Evolutionary conservation across 2,113 vertebrate genomes (phyloP).

Genomic region (Pogona vitticeps): DNA sequence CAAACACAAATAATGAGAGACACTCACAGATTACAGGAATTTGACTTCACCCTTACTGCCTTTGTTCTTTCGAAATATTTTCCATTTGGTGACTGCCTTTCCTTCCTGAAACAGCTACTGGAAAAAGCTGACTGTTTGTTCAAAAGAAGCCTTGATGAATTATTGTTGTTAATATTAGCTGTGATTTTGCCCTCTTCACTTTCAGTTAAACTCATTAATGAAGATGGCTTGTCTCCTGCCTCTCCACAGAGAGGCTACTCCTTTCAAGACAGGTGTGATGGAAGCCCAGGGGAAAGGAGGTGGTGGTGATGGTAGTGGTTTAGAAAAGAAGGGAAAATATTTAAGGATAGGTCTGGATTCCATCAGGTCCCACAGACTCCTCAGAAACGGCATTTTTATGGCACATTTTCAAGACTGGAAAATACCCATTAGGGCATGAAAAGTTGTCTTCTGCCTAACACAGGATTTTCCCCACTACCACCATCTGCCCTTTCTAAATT

Average conservation of each 20-base stretch:
- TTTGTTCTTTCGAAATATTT: conserved; percentile 72
- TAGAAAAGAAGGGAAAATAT: neutral
- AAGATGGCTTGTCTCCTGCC: neutral
- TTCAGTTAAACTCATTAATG: conserved; percentile 28
- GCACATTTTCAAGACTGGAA: neutral
- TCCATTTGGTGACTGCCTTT: conserved; percentile 74
- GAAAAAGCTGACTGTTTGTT: conserved; percentile 62
- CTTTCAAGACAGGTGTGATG: conserved; percentile 14
- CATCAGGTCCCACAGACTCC: neutral
- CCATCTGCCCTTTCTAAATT: neutral
- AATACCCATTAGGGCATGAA: conserved; percentile 6
- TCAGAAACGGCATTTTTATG: conserved; percentile 11
- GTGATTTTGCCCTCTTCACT: conserved; percentile 35
- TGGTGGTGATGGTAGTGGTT: neutral
- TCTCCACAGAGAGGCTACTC: neutral
- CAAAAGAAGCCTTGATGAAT: conserved; percentile 45
- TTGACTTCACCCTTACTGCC: conserved; percentile 70
- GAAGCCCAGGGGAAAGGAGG: neutral
- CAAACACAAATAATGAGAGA: neutral
- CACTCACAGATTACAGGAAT: conserved; percentile 64
- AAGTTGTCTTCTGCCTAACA: neutral
- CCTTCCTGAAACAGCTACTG: conserved; percentile 69
- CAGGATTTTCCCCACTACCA: neutral
- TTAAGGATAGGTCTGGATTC: conserved; percentile 11
- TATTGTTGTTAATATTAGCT: neutral